Evolutionary conservation across 92 coral and sea anemone species (phyloP).

Genomic region (Anthopleura xanthogrammica): DNA sequence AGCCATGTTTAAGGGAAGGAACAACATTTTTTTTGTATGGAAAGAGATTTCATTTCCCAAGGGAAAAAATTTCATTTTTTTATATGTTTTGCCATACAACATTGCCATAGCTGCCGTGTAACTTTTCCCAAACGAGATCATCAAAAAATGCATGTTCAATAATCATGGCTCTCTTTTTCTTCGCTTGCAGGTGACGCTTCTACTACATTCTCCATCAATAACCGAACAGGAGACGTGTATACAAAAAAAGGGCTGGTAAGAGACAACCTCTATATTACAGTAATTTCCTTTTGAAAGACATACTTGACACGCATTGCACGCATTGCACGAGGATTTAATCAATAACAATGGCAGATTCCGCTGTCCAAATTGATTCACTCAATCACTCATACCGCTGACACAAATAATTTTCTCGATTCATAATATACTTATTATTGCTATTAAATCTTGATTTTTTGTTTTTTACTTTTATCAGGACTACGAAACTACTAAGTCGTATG

Average conservation of each 20-base stretch:
- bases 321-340: not conserved
- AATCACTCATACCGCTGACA: not conserved
- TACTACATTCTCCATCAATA: slow-evolving; percentile 44
- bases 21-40: no score
- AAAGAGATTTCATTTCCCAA: not conserved
- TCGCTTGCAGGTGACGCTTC: slow-evolving; percentile 43
- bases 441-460: not conserved
- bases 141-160: not conserved
- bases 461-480: slow-evolving; percentile 52
- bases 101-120: no score
- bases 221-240: slow-evolving; percentile 58
- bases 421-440: no score
- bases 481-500: slow-evolving; percentile 51
- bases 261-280: not conserved
- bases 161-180: not conserved
- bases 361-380: no score
- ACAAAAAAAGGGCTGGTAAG: slow-evolving; percentile 61
- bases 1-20: not conserved
- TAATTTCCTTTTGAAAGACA: not conserved
- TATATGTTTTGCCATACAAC: no score
- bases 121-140: no score
- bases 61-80: not conserved
- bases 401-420: not conserved
- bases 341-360: no score
- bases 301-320: not conserved